Evolutionary conservation across 2,888 invertebrate species (phyloP).

Genomic region (Andrena bucephala): DNA sequence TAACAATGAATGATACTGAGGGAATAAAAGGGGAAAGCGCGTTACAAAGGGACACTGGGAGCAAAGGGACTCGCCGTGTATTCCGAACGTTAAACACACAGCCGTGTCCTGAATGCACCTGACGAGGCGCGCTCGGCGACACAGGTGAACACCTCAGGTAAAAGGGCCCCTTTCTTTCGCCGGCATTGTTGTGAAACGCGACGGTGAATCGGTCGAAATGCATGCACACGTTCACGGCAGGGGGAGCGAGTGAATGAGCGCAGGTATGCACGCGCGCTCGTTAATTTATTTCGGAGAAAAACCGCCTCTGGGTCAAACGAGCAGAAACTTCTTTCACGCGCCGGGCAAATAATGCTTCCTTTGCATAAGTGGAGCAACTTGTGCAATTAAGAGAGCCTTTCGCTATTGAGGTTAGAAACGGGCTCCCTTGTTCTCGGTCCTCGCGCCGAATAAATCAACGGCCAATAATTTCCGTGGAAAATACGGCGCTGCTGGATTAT

Average conservation of each 20-base stretch:
- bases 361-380: constrained; percentile 16
- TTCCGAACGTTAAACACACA: background rate
- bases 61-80: background rate
- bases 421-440: too few relatives aligned
- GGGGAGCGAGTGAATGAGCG: constrained; percentile 1
- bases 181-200: constrained; percentile 37
- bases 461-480: background rate
- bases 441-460: background rate
- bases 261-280: constrained; percentile 42
- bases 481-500: background rate
- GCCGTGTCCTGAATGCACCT: constrained; percentile 40
- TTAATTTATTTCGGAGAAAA: constrained; percentile 53
- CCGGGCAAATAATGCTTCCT: background rate
- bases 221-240: constrained; percentile 28
- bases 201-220: constrained; percentile 23
- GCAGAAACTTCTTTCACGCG: constrained; percentile 25
- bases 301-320: constrained; percentile 6
- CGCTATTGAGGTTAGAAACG: background rate
- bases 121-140: constrained; percentile 38
- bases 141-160: constrained; percentile 62
- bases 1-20: background rate
- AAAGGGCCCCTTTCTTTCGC: constrained; percentile 34
- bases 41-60: background rate
- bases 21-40: background rate
- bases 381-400: constrained; percentile 20